These are phyloP conservation scores for Helarctos malayanus DNA, from an alignment of 2,797 vertebrate species.

Conservation along the genomic window DNA sequence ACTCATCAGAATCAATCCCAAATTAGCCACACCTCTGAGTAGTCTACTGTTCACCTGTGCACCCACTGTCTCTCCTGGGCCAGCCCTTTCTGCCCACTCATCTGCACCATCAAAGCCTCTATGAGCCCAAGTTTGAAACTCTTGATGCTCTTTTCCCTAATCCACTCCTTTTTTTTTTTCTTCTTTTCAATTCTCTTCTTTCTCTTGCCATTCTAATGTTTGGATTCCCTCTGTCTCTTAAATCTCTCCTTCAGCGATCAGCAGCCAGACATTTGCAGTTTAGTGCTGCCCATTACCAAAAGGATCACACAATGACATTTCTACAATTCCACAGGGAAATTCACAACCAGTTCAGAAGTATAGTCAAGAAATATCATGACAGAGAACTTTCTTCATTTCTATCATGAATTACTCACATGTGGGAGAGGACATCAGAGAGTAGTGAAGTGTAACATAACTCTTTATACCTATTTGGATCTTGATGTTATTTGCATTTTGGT, in stretches of 20 bases:
- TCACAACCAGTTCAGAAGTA: not conserved
- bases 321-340: not conserved
- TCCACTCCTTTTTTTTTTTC: not conserved
- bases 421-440: not conserved
- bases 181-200: not conserved
- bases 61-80: not conserved
- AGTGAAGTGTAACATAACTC: not conserved
- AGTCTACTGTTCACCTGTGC: not conserved
- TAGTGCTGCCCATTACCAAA: not conserved
- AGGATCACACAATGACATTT: not conserved
- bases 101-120: not conserved
- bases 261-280: not conserved
- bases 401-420: not conserved
- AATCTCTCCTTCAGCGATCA: not conserved
- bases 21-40: not conserved
- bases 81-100: not conserved
- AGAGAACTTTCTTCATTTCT: not conserved
- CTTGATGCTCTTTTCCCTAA: not conserved
- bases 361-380: not conserved
- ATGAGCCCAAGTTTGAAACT: not conserved
- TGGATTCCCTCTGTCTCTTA: not conserved
- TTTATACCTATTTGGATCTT: not conserved
- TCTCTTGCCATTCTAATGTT: not conserved
- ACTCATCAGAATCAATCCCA: not conserved
- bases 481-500: not conserved